Base-by-base conservation (phyloP, 2,888 invertebrate species). In the Hydraecia micacea region DNA sequence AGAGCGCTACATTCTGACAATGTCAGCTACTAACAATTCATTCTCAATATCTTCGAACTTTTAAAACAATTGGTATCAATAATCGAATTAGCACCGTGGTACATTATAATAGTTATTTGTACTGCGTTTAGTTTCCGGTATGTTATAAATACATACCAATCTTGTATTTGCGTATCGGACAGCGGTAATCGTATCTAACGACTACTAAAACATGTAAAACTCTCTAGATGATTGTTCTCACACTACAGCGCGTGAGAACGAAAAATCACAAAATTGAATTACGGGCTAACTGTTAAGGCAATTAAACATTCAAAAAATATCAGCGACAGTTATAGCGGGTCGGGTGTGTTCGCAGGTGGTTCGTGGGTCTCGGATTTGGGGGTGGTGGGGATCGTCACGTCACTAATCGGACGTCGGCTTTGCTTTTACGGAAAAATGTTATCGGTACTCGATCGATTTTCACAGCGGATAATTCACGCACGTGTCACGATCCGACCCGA, bases 391-490 rank as follows among this genome's bases (percentile, higher is more conserved):
- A 95, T 94, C 89, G 92, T 89, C 88, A 89, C 89, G 92, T 89
- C 85, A 83, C 86, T 94, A 96, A 96, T 96, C 96, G 96, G 96
- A 87, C 96, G 93, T 91, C 92, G 95, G 92, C 95, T 93, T 88
- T 74, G 87, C 92, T 92, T 93, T 93, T 94, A 94, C 93, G 93
- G 94, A 93, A 95, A 94, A 96, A 92, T 94, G 89, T 91, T 89
- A 85, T 90, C 91, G 92, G 92, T 93, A 89, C 88, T 89, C 89
- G 95, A 96, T 96, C 94, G 95, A 97, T 96, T 97, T 96, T 92
- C 96, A 96, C 95, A 96, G 96, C 94, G 92, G 92, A 96, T 96
- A 95, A 95, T 92, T 92, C 95, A 96, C 96, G 96, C 96, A 95
- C 96, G 96, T 95, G 96, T 93, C 92, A 84, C 81, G 85, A 85